Evolutionary conservation across 2,888 invertebrate genomes (phyloP).

Genomic region (Agrotis clavis): DNA sequence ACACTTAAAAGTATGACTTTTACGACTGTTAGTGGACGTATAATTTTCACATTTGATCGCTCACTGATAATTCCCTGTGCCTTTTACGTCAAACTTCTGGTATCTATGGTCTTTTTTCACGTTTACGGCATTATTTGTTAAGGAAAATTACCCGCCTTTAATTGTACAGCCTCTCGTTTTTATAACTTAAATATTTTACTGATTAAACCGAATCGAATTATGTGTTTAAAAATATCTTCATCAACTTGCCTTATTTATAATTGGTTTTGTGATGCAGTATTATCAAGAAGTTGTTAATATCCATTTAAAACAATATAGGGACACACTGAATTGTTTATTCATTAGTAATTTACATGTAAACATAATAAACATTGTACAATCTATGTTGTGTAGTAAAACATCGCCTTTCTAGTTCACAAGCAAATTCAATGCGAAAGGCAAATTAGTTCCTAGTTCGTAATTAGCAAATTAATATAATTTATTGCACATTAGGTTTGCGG

Average conservation of each 20-base stretch:
- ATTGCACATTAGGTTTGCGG: slow-evolving; percentile 2
- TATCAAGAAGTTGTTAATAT: slow-evolving; percentile 2
- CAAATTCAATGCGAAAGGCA: slow-evolving; percentile 24
- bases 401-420: slow-evolving; percentile 27
- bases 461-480: slow-evolving; percentile 47
- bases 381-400: not conserved
- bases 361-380: not conserved
- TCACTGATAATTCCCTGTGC: slow-evolving; percentile 37
- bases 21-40: slow-evolving; percentile 38
- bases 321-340: slow-evolving; percentile 8
- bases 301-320: slow-evolving; percentile 11
- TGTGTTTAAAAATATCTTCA: slow-evolving; percentile 15
- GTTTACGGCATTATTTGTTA: slow-evolving; percentile 14
- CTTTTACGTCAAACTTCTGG: slow-evolving; percentile 30
- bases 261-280: slow-evolving; percentile 6
- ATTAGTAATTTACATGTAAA: slow-evolving; percentile 5
- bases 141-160: slow-evolving; percentile 18
- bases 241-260: slow-evolving; percentile 19
- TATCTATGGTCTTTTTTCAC: slow-evolving; percentile 34
- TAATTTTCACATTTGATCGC: slow-evolving; percentile 60
- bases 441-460: slow-evolving; percentile 52
- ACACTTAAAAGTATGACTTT: slow-evolving; percentile 42
- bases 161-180: slow-evolving; percentile 13
- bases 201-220: not conserved
- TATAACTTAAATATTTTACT: slow-evolving; percentile 16